Percentiles rank a stretch among this genome's conserved stretches.
These are phyloP conservation scores for Ptyas mucosa DNA, from an alignment of 2,113 vertebrate species.

Conservation along the genomic window DNA sequence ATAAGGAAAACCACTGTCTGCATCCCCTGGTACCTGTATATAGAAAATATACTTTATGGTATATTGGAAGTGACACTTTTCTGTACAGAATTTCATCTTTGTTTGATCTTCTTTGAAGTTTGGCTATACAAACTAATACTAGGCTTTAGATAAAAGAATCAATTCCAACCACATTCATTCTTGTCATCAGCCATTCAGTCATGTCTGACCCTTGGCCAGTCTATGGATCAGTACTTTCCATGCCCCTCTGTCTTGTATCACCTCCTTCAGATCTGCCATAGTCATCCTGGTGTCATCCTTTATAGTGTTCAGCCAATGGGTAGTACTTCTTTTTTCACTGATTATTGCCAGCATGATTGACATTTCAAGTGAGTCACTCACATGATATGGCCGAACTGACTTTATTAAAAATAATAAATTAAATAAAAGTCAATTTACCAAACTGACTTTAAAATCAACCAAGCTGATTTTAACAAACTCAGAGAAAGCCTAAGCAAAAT, in stretches of 20 bases:
- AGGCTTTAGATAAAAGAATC: not conserved
- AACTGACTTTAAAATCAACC: no score
- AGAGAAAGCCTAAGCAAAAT: no score
- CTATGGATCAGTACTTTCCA: no score
- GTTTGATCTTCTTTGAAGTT: not conserved
- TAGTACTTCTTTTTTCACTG: not conserved
- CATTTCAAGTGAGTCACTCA: no score
- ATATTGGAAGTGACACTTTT: not conserved
- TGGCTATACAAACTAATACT: not conserved
- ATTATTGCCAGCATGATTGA: no score
- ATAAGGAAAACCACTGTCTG: not conserved
- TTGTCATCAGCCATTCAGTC: not conserved
- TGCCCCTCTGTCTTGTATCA: no score
- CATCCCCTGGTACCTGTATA: not conserved
- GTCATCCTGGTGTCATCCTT: not conserved
- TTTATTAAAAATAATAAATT: no score
- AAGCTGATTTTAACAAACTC: no score
- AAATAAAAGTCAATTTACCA: no score
- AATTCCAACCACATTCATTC: not conserved
- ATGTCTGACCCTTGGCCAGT: not conserved
- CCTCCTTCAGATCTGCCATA: no score
- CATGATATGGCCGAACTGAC: no score
- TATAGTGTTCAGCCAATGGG: not conserved
- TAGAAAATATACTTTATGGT: not conserved
- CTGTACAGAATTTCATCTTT: not conserved